Conservation (phyloP, 2,797 vertebrate genomes). For the Takifugu ocellatus region DNA sequence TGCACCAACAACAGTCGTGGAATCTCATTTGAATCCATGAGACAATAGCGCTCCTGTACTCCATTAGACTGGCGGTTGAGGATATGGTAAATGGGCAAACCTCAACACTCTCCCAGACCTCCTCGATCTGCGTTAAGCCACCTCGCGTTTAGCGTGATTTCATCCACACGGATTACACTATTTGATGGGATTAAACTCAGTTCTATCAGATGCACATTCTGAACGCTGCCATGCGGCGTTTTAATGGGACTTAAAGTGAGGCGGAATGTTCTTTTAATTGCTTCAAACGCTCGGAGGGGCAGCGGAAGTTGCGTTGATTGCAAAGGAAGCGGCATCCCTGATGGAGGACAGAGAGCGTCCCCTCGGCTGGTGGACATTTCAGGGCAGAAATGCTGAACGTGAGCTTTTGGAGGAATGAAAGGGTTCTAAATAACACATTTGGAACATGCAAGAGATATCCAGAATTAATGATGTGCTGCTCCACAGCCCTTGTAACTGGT, state of each 20-base stretch:
- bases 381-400: no score
- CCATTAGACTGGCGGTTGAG: conserved; percentile 53
- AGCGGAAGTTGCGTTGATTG: not conserved
- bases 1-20: conserved; percentile 48
- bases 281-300: conserved; percentile 9
- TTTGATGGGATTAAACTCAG: conserved; percentile 48
- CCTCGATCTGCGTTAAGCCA: conserved; percentile 26
- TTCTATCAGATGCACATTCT: conserved; percentile 28
- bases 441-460: no score
- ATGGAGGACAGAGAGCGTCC: no score
- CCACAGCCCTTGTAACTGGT: no score
- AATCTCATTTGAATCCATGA: conserved; percentile 62
- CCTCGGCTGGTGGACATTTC: no score
- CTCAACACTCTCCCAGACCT: conserved; percentile 36
- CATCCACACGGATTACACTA: conserved; percentile 44
- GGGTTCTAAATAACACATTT: no score
- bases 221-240: conserved; percentile 24
- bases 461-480: no score
- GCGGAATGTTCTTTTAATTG: conserved; percentile 33
- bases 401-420: no score
- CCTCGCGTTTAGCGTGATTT: conserved; percentile 36
- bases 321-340: no score
- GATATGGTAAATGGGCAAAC: conserved; percentile 39
- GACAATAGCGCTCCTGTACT: conserved; percentile 69
- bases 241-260: conserved; percentile 34